Evolutionary conservation across 2,113 vertebrate species (phyloP).

Genomic region (Cebus imitator): DNA sequence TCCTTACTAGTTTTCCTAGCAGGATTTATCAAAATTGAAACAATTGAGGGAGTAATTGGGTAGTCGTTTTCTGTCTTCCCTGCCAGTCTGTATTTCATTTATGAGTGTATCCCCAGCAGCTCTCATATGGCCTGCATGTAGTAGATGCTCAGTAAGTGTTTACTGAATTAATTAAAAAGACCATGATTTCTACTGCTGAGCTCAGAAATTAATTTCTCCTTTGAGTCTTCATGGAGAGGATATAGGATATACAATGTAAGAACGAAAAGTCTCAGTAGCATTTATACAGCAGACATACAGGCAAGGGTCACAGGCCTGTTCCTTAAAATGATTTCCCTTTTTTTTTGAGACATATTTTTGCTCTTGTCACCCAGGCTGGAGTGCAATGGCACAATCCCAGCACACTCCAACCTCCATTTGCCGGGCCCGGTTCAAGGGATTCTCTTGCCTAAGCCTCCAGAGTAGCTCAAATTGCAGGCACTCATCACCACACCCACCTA

Average conservation of each 20-base stretch:
- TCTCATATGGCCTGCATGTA: not conserved
- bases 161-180: not conserved
- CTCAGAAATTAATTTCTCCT: not conserved
- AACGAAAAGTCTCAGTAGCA: not conserved
- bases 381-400: too few species aligned
- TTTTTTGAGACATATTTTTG: too few species aligned
- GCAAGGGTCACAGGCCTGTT: not conserved
- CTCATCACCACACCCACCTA: too few species aligned
- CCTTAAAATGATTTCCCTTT: not conserved
- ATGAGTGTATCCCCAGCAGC: not conserved
- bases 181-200: not conserved
- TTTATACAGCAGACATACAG: not conserved
- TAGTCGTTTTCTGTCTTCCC: not conserved
- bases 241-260: not conserved
- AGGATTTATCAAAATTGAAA: not conserved
- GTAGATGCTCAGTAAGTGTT: not conserved
- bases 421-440: too few species aligned
- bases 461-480: too few species aligned
- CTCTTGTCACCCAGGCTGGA: too few species aligned
- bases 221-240: not conserved
- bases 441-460: too few species aligned
- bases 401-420: too few species aligned
- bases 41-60: not conserved
- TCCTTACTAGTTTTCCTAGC: not conserved
- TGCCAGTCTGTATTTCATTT: not conserved